Conservation (phyloP, 1,140 invertebrate genomes). For the Aphaenogaster floridana region DNA sequence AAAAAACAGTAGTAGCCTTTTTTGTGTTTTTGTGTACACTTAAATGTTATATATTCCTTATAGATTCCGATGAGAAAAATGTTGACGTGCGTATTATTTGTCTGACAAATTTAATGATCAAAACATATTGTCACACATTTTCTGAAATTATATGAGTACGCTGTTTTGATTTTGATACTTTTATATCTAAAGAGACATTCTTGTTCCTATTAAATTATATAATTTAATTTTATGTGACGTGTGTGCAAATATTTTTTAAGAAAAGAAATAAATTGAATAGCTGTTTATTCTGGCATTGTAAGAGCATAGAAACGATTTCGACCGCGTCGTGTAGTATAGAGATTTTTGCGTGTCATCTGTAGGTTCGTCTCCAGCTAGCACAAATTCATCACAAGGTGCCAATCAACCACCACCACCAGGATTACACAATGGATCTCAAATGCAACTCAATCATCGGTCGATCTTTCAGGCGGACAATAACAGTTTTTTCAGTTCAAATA, state of each 20-base stretch:
- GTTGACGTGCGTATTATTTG: neutral
- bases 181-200: neutral
- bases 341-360: conserved; percentile 75
- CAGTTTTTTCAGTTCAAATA: conserved; percentile 88
- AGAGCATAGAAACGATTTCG: conserved; percentile 55
- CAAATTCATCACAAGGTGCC: conserved; percentile 81
- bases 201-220: neutral
- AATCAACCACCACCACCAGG: conserved; percentile 82
- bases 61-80: conserved; percentile 33
- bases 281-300: conserved; percentile 82
- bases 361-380: conserved; percentile 84
- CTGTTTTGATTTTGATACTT: neutral
- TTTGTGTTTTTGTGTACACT: conserved; percentile 69
- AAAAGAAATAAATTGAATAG: conserved; percentile 65
- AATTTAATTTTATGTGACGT: neutral
- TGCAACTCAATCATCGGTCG: conserved; percentile 84
- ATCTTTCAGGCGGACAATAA: conserved; percentile 88
- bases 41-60: conserved; percentile 68
- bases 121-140: neutral
- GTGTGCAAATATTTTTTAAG: neutral
- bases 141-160: conserved; percentile 7
- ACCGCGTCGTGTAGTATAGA: conserved; percentile 78
- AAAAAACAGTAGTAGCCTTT: conserved; percentile 69
- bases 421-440: conserved; percentile 82
- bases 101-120: neutral